Evolutionary conservation across 2,888 invertebrate species (phyloP).

Genomic region (Tortrix viridana): DNA sequence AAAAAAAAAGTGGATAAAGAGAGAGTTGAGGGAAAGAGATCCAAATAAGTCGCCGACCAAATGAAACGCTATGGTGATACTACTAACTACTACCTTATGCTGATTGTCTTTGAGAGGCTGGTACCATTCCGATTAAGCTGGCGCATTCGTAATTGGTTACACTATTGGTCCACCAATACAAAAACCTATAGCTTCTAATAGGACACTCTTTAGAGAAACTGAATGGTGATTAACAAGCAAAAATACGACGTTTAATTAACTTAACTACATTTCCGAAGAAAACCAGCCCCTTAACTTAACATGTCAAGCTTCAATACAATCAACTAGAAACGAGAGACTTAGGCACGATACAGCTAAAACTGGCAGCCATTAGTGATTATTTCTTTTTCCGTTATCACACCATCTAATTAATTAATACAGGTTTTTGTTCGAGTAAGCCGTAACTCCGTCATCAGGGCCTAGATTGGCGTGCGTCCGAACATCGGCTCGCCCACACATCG

Average conservation of each 20-base stretch:
- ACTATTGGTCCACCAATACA: too few relatives aligned
- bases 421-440: conserved; percentile 71
- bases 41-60: too few relatives aligned
- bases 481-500: conserved; percentile 66
- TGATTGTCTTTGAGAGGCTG: too few relatives aligned
- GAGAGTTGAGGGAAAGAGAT: too few relatives aligned
- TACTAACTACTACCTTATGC: too few relatives aligned
- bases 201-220: neutral
- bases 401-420: conserved; percentile 81
- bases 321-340: conserved; percentile 58
- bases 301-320: conserved; percentile 68
- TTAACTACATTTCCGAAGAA: neutral
- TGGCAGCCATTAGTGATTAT: conserved; percentile 61
- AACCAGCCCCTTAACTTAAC: conserved; percentile 45
- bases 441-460: conserved; percentile 69
- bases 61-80: too few relatives aligned
- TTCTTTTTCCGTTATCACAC: conserved; percentile 68
- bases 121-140: too few relatives aligned
- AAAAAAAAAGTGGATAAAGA: too few relatives aligned
- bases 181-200: neutral
- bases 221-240: neutral
- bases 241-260: conserved; percentile 1
- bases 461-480: conserved; percentile 62
- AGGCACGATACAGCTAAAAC: conserved; percentile 46
- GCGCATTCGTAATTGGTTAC: too few relatives aligned